Conservation (phyloP, 2,113 vertebrate species). For the Danionella cerebrum region DNA sequence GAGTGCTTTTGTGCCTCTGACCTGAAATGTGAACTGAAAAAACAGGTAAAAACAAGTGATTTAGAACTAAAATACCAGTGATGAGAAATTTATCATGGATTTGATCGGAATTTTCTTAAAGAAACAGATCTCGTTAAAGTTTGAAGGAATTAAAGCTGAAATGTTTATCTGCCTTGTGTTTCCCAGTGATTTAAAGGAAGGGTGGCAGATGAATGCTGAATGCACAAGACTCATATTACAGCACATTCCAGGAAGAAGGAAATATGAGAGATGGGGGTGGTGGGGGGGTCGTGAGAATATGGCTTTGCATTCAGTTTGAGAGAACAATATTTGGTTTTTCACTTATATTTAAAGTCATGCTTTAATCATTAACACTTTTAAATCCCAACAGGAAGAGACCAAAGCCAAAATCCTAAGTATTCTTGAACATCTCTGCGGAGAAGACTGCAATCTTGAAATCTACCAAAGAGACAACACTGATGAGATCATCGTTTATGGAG, state of each 20-base stretch:
- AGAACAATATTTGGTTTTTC: too few relatives aligned
- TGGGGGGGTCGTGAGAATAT: background rate
- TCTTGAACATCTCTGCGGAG: conserved; percentile 51
- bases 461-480: conserved; percentile 55
- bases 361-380: background rate
- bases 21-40: too few relatives aligned
- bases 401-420: conserved; percentile 49
- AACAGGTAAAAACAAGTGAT: too few relatives aligned
- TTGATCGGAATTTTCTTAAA: too few relatives aligned
- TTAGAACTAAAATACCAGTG: too few relatives aligned
- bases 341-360: too few relatives aligned
- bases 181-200: background rate
- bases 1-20: too few relatives aligned
- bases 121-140: too few relatives aligned
- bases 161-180: too few relatives aligned
- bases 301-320: too few relatives aligned
- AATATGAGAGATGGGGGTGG: background rate
- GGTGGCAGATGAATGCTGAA: background rate
- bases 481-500: conserved; percentile 58
- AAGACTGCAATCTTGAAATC: conserved; percentile 59
- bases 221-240: conserved; percentile 12
- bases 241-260: background rate
- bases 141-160: too few relatives aligned
- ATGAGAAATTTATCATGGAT: too few relatives aligned
- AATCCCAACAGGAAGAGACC: conserved; percentile 47